A percentile compares a stretch with the other conserved stretches of the same genome.
These are phyloP conservation scores for Bufo gargarizans DNA, from an alignment of 2,113 vertebrate species.

Conservation along the genomic window DNA sequence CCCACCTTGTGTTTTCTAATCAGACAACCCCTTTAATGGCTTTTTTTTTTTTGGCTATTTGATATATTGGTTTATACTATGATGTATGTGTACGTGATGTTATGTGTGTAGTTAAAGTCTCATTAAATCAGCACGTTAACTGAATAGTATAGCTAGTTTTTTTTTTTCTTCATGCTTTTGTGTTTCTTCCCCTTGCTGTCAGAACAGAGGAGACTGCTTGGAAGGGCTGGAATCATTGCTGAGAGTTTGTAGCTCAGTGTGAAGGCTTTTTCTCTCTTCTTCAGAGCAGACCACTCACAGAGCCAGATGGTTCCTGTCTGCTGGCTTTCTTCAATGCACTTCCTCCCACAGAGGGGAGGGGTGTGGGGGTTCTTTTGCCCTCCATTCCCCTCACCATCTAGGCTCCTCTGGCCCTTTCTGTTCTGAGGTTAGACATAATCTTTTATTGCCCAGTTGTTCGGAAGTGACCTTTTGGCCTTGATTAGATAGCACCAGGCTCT, in stretches of 20 bases:
- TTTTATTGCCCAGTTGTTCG: conserved; percentile 99
- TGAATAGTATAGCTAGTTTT: background rate
- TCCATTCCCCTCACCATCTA: conserved; percentile 61
- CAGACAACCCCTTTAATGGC: too few relatives aligned
- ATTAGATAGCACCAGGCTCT: conserved; percentile 96
- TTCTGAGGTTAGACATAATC: conserved; percentile 94
- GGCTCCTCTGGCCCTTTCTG: conserved; percentile 80
- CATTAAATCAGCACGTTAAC: background rate
- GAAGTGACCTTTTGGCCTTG: conserved; percentile 99
- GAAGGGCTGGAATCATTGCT: conserved; percentile 70
- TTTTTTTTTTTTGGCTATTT: too few relatives aligned
- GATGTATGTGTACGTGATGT: background rate
- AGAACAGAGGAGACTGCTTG: conserved; percentile 70
- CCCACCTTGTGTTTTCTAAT: too few relatives aligned
- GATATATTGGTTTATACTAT: too few relatives aligned
- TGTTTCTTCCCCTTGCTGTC: conserved; percentile 46
- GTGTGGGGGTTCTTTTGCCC: conserved; percentile 76
- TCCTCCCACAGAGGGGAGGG: conserved; percentile 84
- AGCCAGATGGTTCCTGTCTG: conserved; percentile 98
- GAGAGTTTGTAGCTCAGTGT: conserved; percentile 64
- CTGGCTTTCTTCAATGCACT: conserved; percentile 91
- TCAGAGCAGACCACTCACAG: conserved; percentile 80
- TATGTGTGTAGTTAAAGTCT: background rate
- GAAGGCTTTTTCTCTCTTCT: conserved; percentile 71
- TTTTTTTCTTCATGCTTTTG: background rate